Base-by-base conservation (phyloP, 2,888 invertebrate genomes). In the Auanema freiburgensis region DNA sequence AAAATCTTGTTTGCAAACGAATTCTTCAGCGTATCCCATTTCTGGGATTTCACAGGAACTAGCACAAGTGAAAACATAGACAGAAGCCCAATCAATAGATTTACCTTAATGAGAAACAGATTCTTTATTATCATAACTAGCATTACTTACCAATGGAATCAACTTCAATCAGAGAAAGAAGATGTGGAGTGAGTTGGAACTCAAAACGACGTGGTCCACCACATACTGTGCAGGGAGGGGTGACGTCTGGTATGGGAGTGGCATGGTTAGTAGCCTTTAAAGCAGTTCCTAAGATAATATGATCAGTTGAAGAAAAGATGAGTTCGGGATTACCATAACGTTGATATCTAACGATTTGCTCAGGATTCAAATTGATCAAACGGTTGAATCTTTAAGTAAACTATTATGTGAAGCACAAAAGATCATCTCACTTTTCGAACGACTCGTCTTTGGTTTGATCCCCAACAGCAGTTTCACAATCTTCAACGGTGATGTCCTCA, bases 71-170 rank as follows among this genome's bases (percentile, higher is more conserved):
- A 91, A 97, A 24, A 96, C 85, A 53, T 89, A 88, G 57, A 97
- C 84, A 18, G 91, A 89, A 23, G 95, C 96, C 92, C 93, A 96
- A 85, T 97, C 96, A 54, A 95, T 86, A 11, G 69, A 69, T 33
- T 71, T 63, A 21, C 67, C 72, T 72, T 56, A 14, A 67, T 65
- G n/a, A 5, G 21, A 33, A 33, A 33, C n/a, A n/a, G n/a, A n/a
- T n/a, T n/a, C n/a, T n/a, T n/a, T n/a, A n/a, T n/a, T n/a, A n/a
- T n/a, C n/a, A n/a, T n/a, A n/a, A n/a, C n/a, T n/a, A n/a, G n/a
- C n/a, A 21, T 21, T 23, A 46, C 57, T 53, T 24, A 65, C 74
- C 74, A 49, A 78, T 57, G 11, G 65, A 52, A 56, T 83, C 83
- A 3, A 84, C 79, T 23, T 76, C 81, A 40, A 83, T 76, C 23